Conservation (phyloP, 2,113 vertebrate species). For the Falco punctatus region DNA sequence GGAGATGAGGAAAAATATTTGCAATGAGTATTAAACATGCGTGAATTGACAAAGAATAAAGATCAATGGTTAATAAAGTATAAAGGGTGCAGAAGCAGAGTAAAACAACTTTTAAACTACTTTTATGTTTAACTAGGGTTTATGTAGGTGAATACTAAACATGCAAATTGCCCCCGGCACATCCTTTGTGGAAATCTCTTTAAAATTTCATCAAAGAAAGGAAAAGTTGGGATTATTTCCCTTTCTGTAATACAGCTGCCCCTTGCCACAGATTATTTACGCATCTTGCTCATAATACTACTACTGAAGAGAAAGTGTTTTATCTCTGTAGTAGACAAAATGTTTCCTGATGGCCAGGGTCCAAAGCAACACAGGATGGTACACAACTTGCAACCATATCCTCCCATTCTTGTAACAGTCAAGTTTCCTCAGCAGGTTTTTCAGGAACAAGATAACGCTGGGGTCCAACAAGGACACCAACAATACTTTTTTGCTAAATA, state of each 20-base stretch:
- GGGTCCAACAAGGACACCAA: constrained; percentile 2
- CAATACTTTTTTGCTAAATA: background rate
- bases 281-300: background rate
- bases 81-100: background rate
- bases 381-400: constrained; percentile 2
- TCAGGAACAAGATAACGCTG: constrained; percentile 11
- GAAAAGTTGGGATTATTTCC: background rate
- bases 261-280: constrained; percentile 15
- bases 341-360: constrained; percentile 28
- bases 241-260: background rate
- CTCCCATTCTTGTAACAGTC: constrained; percentile 26
- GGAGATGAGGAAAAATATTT: background rate
- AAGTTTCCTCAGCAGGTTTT: constrained; percentile 20
- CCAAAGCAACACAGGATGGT: constrained; percentile 20
- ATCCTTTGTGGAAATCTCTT: background rate
- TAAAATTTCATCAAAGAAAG: background rate
- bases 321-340: constrained; percentile 1
- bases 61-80: background rate
- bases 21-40: background rate
- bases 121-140: background rate
- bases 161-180: background rate
- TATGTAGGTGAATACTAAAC: constrained; percentile 5
- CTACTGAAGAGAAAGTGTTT: constrained; percentile 36
- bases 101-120: background rate
- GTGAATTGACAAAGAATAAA: background rate